Conservation (phyloP, 2,113 vertebrate species). For the Nothobranchius furzeri region DNA sequence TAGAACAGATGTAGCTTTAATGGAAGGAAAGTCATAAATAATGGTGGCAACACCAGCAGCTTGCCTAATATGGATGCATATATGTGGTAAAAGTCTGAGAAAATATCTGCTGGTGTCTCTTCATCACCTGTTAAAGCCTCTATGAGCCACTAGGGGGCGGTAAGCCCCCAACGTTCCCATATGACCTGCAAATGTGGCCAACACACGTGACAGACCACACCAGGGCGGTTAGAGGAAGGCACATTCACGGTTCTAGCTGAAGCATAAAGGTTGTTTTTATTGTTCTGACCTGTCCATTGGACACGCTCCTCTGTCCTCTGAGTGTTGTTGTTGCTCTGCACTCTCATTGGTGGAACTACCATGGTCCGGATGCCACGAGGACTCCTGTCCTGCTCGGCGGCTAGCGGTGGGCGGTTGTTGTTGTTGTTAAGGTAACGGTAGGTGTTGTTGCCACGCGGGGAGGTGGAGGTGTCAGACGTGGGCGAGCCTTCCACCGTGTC, state of each 20-base stretch:
- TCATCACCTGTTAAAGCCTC: slow-evolving; percentile 79
- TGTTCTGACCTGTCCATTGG: slow-evolving; percentile 81
- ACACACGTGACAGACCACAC: slow-evolving; percentile 53
- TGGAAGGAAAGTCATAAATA: slow-evolving; percentile 26
- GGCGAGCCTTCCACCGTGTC: slow-evolving; percentile 94
- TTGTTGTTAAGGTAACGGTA: slow-evolving; percentile 86
- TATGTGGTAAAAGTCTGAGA: slow-evolving; percentile 16
- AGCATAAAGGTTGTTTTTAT: not conserved
- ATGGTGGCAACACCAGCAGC: slow-evolving; percentile 1
- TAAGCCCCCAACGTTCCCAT: slow-evolving; percentile 63
- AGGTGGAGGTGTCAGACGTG: slow-evolving; percentile 86
- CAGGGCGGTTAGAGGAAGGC: not conserved
- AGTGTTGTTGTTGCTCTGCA: slow-evolving; percentile 82
- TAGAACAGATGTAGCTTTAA: not conserved
- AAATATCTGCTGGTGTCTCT: slow-evolving; percentile 49
- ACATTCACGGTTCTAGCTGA: slow-evolving; percentile 9
- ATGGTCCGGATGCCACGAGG: slow-evolving; percentile 86
- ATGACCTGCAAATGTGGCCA: slow-evolving; percentile 70
- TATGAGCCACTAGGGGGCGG: slow-evolving; percentile 72
- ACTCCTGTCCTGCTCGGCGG: slow-evolving; percentile 74
- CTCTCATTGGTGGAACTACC: slow-evolving; percentile 89
- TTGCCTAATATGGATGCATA: slow-evolving; percentile 51
- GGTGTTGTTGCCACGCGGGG: slow-evolving; percentile 81
- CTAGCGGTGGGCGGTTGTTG: slow-evolving; percentile 62
- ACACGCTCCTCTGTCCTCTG: slow-evolving; percentile 74